Evolutionary conservation across 2,797 vertebrate species (phyloP).

Genomic region (Brachyrhaphis roseni): DNA sequence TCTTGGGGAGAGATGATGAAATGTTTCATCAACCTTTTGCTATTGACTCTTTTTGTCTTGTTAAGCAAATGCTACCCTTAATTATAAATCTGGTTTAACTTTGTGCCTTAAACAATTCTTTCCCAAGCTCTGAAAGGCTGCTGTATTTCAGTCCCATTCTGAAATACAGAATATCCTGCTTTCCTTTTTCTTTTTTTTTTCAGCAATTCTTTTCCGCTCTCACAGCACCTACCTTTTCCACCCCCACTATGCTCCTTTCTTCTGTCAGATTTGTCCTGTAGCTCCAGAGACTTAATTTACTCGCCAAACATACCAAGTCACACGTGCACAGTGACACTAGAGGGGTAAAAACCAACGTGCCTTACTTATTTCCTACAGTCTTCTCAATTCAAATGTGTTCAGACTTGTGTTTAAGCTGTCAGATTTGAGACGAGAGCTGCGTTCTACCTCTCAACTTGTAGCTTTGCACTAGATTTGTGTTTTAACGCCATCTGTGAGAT

Average conservation of each 20-base stretch:
- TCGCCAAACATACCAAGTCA: constrained; percentile 65
- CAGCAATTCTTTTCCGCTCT: constrained; percentile 35
- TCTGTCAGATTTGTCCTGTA: constrained; percentile 69
- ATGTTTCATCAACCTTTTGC: constrained; percentile 13
- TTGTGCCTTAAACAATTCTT: constrained; percentile 18
- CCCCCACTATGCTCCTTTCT: constrained; percentile 20
- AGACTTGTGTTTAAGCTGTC: constrained; percentile 40
- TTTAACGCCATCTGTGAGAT: constrained; percentile 13
- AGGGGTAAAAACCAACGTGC: constrained; percentile 22
- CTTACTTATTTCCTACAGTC: constrained; percentile 52
- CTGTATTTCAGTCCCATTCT: constrained; percentile 25
- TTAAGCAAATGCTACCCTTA: constrained; percentile 8
- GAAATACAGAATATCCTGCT: not conserved
- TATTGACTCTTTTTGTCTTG: constrained; percentile 1
- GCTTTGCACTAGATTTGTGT: constrained; percentile 12
- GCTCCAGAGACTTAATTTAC: constrained; percentile 72
- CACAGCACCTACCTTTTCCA: constrained; percentile 27
- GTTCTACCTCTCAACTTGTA: constrained; percentile 29
- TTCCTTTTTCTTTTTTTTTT: constrained; percentile 20
- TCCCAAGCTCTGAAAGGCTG: constrained; percentile 21
- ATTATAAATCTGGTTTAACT: not conserved
- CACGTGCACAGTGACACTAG: constrained; percentile 36
- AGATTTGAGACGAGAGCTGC: constrained; percentile 21
- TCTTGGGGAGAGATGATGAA: constrained; percentile 18
- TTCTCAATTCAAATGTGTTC: constrained; percentile 41